These are phyloP conservation scores for Plemyria rubiginata DNA, from an alignment of 2,888 invertebrate species.

Conservation along the genomic window DNA sequence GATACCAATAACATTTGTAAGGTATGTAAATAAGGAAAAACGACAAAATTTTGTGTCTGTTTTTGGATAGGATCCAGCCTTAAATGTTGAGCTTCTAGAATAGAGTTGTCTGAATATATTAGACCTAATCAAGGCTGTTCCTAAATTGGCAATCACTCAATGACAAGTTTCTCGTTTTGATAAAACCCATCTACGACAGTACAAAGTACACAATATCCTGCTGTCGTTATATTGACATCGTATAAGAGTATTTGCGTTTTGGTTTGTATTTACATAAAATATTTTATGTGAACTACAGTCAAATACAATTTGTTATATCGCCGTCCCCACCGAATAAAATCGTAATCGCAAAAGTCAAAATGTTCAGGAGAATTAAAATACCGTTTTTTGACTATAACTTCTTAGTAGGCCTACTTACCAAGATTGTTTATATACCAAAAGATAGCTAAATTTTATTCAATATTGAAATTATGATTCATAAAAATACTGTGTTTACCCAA, in stretches of 20 bases:
- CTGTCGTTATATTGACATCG: background rate
- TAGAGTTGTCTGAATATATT: conserved; percentile 8
- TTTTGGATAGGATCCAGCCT: conserved; percentile 1
- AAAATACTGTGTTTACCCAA: too few species aligned
- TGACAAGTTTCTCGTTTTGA: conserved; percentile 12
- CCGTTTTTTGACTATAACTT: too few species aligned
- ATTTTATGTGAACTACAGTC: too few species aligned
- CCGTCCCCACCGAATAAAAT: too few species aligned
- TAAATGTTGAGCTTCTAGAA: background rate
- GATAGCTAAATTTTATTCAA: too few species aligned
- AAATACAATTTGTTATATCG: background rate
- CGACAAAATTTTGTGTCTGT: background rate
- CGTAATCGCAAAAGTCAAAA: too few species aligned
- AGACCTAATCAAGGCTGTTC: conserved; percentile 17
- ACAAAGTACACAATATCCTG: background rate
- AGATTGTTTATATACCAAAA: too few species aligned
- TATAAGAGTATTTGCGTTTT: background rate
- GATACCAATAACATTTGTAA: too few species aligned
- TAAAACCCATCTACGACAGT: background rate
- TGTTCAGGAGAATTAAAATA: too few species aligned
- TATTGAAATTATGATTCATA: too few species aligned
- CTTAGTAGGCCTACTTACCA: too few species aligned
- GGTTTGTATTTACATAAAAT: too few species aligned
- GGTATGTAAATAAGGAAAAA: background rate
- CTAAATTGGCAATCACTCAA: conserved; percentile 23